Conservation (phyloP, 2,113 vertebrate species). For the Lepidothrix coronata region DNA sequence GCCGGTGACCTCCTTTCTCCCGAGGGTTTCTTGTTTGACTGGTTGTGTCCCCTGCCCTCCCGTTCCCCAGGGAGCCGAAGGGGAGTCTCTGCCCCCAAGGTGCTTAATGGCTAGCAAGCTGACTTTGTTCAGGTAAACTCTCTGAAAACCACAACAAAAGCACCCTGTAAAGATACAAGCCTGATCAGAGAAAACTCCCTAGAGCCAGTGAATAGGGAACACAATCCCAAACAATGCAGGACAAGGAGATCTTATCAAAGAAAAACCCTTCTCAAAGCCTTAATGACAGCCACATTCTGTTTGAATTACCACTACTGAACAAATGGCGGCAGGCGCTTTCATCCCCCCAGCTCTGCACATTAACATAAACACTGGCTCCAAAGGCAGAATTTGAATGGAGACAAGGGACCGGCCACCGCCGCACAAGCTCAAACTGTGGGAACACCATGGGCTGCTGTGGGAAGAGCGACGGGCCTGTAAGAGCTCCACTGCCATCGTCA, state of each 20-base stretch:
- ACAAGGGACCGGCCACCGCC: slow-evolving; percentile 12
- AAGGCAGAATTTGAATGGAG: slow-evolving; percentile 77
- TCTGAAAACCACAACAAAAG: slow-evolving; percentile 80
- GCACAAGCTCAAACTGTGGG: slow-evolving; percentile 48
- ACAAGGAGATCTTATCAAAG: slow-evolving; percentile 85
- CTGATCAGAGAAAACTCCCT: slow-evolving; percentile 74
- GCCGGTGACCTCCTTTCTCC: neutral
- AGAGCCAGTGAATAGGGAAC: slow-evolving; percentile 75
- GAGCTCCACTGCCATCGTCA: neutral
- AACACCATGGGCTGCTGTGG: slow-evolving; percentile 24
- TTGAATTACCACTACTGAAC: slow-evolving; percentile 82
- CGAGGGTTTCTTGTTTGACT: slow-evolving; percentile 38
- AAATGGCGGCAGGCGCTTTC: slow-evolving; percentile 79
- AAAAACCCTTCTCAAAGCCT: slow-evolving; percentile 77
- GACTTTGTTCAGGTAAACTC: slow-evolving; percentile 79
- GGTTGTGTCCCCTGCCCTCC: slow-evolving; percentile 38
- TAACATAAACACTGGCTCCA: slow-evolving; percentile 77
- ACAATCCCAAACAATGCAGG: slow-evolving; percentile 75
- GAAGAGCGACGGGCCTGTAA: neutral
- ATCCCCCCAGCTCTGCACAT: slow-evolving; percentile 69
- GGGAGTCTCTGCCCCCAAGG: slow-evolving; percentile 58
- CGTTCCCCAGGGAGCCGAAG: slow-evolving; percentile 51
- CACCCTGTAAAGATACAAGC: slow-evolving; percentile 78
- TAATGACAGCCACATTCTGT: slow-evolving; percentile 79
- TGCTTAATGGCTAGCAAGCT: slow-evolving; percentile 72